A percentile compares a stretch with the other conserved stretches of the same genome.
phyloP scores from a whole-genome alignment of 1,140 invertebrate species.

The Conus ventricosus region DNA sequence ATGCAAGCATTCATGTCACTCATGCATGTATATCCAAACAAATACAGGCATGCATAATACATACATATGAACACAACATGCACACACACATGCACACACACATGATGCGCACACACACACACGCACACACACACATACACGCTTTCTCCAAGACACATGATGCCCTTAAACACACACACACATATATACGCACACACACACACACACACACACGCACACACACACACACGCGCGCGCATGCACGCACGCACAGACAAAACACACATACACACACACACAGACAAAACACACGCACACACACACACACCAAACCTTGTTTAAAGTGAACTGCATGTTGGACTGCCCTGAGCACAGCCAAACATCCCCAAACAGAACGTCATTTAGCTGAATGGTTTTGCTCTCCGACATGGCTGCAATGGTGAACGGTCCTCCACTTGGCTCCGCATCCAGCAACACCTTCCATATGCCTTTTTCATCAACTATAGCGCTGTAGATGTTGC shows the following conservation, averaged over 20 bases:
- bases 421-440: slow-evolving; percentile 42
- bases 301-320: slow-evolving; percentile 45
- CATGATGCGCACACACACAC: too few relatives aligned
- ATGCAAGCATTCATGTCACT: too few relatives aligned
- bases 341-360: slow-evolving; percentile 73
- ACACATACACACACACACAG: too few relatives aligned
- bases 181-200: too few relatives aligned
- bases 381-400: slow-evolving; percentile 42
- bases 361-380: slow-evolving; percentile 71
- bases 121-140: slow-evolving; percentile 29
- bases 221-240: too few relatives aligned
- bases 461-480: slow-evolving; percentile 32
- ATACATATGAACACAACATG: too few relatives aligned
- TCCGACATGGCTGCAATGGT: slow-evolving; percentile 45
- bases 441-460: slow-evolving; percentile 41
- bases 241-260: too few relatives aligned
- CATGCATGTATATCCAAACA: too few relatives aligned
- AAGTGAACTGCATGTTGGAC: slow-evolving; percentile 70
- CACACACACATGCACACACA: neutral
- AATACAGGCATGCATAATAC: too few relatives aligned
- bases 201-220: too few relatives aligned
- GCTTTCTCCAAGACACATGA: too few relatives aligned
- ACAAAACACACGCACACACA: slow-evolving; percentile 32
- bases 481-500: neutral
- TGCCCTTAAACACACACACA: neutral